phyloP scores from a whole-genome alignment of 2,888 invertebrate species.

The Macaria liturata region DNA sequence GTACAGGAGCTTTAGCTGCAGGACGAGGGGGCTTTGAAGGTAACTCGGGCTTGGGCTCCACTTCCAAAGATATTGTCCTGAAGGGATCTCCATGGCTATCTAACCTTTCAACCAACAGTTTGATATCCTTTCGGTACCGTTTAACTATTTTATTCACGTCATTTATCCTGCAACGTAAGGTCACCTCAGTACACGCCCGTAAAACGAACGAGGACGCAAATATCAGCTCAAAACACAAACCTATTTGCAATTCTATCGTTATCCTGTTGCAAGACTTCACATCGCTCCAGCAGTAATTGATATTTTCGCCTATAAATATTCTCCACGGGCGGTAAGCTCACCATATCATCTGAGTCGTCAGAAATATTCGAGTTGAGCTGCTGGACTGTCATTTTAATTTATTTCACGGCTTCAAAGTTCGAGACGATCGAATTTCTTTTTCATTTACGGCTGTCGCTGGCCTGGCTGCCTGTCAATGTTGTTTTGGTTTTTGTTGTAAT shows the following conservation, averaged over 20 bases:
- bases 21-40: constrained; percentile 50
- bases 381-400: constrained; percentile 84
- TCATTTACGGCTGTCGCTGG: constrained; percentile 51
- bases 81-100: constrained; percentile 88
- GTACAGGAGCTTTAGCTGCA: constrained; percentile 52
- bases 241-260: constrained; percentile 89
- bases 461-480: constrained; percentile 39
- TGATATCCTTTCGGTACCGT: constrained; percentile 86
- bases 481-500: constrained; percentile 17
- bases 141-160: constrained; percentile 87
- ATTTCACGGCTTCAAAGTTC: constrained; percentile 76
- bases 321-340: constrained; percentile 83
- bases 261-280: constrained; percentile 89
- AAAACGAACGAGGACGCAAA: constrained; percentile 36
- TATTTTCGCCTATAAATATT: constrained; percentile 89
- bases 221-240: constrained; percentile 59
- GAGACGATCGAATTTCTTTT: constrained; percentile 73
- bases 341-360: constrained; percentile 82
- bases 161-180: constrained; percentile 83
- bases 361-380: constrained; percentile 80
- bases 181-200: constrained; percentile 35
- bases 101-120: constrained; percentile 86
- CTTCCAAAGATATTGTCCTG: constrained; percentile 84
- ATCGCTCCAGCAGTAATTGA: constrained; percentile 88
- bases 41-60: constrained; percentile 70